Conservation (phyloP, 1,140 invertebrate genomes). For the Heliconius hermathena region DNA sequence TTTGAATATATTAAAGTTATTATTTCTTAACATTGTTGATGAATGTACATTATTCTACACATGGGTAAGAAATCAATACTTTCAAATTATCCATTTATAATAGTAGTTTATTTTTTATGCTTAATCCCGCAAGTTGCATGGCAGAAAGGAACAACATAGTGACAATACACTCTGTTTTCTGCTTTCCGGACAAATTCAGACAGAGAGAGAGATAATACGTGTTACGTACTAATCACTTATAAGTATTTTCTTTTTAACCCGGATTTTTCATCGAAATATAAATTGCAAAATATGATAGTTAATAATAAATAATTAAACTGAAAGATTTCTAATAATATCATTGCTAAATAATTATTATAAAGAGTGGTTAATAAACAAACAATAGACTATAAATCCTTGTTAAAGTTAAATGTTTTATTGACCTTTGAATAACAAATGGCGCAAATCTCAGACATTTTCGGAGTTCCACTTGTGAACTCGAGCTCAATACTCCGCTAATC, state of each 20-base stretch:
- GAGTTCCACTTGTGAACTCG: conserved; percentile 40
- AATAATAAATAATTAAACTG: background rate
- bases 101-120: too few species aligned
- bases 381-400: background rate
- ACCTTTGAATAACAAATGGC: conserved; percentile 19
- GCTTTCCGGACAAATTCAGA: too few species aligned
- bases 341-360: background rate
- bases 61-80: background rate
- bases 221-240: too few species aligned
- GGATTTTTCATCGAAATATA: too few species aligned
- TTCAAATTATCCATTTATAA: background rate
- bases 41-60: background rate
- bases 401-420: conserved; percentile 14
- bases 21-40: background rate
- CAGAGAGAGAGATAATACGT: too few species aligned
- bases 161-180: too few species aligned
- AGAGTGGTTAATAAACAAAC: background rate
- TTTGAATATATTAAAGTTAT: background rate
- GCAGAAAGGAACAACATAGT: too few species aligned
- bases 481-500: conserved; percentile 45
- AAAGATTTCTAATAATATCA: background rate
- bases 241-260: too few species aligned
- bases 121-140: too few species aligned
- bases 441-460: conserved; percentile 30
- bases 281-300: too few species aligned